Evolutionary conservation across 2,888 invertebrate genomes (phyloP).

Genomic region (Scaptodrosophila latifasciaeformis): DNA sequence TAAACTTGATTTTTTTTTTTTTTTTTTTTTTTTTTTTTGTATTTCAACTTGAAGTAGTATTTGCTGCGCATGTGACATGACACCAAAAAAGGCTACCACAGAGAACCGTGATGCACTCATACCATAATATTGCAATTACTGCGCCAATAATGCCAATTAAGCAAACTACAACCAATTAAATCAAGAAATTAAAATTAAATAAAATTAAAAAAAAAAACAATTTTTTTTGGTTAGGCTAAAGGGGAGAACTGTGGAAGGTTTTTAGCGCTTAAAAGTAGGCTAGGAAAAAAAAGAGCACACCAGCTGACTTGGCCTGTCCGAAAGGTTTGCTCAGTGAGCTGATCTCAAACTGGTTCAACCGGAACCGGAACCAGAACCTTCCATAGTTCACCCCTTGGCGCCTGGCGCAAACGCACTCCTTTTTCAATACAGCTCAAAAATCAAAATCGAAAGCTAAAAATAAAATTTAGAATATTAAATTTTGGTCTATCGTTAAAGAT

Average conservation of each 20-base stretch:
- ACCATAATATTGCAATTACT: slow-evolving; percentile 31
- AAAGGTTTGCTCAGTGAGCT: too few relatives aligned
- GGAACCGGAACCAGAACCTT: too few relatives aligned
- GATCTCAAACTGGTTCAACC: too few relatives aligned
- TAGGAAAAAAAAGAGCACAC: too few relatives aligned
- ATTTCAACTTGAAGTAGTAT: slow-evolving; percentile 5
- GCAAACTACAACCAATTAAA: slow-evolving; percentile 41
- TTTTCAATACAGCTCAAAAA: too few relatives aligned
- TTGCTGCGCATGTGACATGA: background rate
- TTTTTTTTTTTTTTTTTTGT: slow-evolving; percentile 24
- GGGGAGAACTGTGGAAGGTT: background rate
- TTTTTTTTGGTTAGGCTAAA: background rate
- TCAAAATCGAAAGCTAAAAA: background rate
- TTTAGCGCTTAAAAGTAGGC: too few relatives aligned
- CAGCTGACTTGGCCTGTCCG: too few relatives aligned
- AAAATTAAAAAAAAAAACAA: slow-evolving; percentile 3
- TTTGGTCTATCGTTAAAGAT: too few relatives aligned
- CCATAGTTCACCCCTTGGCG: too few relatives aligned
- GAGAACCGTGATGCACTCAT: slow-evolving; percentile 23
- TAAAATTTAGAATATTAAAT: background rate
- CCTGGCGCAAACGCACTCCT: too few relatives aligned
- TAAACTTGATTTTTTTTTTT: slow-evolving; percentile 7
- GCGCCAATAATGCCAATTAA: slow-evolving; percentile 44
- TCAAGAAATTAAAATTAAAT: slow-evolving; percentile 3
- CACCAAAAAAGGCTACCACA: background rate